A percentile compares a stretch with the other conserved stretches of the same genome.
Evolutionary conservation across 2,113 vertebrate genomes (phyloP).

Genomic region (Hipposideros armiger): DNA sequence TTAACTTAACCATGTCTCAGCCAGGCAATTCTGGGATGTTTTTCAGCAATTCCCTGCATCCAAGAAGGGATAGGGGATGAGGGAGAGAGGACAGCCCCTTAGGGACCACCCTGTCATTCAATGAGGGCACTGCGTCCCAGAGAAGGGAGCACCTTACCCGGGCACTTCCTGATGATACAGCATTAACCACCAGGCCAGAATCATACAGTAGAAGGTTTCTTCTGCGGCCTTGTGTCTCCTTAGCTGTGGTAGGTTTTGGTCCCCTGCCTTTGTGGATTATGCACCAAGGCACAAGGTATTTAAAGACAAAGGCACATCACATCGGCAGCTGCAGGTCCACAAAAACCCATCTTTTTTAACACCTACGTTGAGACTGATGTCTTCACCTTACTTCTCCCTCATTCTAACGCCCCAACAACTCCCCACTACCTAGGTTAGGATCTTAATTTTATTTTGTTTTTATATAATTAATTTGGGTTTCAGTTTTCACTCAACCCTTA

Average conservation of each 20-base stretch:
- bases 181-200: background rate
- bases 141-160: background rate
- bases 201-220: background rate
- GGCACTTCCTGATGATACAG: background rate
- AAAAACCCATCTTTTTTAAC: background rate
- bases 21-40: background rate
- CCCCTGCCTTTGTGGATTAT: background rate
- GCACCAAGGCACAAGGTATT: background rate
- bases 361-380: background rate
- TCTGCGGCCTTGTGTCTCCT: background rate
- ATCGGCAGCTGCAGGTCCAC: background rate
- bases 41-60: background rate
- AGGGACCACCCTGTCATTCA: background rate
- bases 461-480: background rate
- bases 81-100: background rate
- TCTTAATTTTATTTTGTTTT: conserved; percentile 30
- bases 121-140: background rate
- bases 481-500: background rate
- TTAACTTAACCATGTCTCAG: background rate
- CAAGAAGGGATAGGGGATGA: background rate
- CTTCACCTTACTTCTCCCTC: background rate
- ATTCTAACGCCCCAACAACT: background rate
- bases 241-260: background rate
- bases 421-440: background rate
- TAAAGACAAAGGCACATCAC: background rate